phyloP scores from a whole-genome alignment of 1,140 invertebrate species.

The Solenopsis invicta region DNA sequence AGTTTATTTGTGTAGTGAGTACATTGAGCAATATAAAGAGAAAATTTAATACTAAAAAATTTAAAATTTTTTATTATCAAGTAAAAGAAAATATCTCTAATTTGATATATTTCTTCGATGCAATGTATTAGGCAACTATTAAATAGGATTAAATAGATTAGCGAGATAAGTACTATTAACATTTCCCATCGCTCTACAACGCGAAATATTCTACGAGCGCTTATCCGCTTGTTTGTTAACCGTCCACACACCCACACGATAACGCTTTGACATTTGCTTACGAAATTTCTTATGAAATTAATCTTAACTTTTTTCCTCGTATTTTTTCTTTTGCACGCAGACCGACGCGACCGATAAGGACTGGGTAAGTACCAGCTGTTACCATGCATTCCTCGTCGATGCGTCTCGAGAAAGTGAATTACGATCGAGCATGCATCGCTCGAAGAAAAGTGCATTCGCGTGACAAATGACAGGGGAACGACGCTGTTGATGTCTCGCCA shows the following conservation, averaged over 20 bases:
- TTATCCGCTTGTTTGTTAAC: neutral
- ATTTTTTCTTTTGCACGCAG: constrained; percentile 70
- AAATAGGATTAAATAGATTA: constrained; percentile 9
- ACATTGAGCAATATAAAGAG: neutral
- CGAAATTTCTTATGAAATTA: constrained; percentile 44
- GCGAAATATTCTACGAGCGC: neutral
- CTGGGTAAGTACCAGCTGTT: constrained; percentile 73
- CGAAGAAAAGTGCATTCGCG: neutral
- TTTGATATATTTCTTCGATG: neutral
- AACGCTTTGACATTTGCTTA: constrained; percentile 11
- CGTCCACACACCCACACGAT: neutral
- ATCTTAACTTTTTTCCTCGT: constrained; percentile 20
- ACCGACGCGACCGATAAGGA: constrained; percentile 73
- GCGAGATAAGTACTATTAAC: neutral
- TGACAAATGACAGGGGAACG: neutral
- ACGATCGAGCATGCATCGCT: neutral
- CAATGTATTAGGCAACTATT: neutral
- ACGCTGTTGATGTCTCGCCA: constrained; percentile 19
- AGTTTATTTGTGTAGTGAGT: neutral
- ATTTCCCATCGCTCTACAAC: neutral
- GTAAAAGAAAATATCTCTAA: neutral
- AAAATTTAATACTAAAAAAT: neutral
- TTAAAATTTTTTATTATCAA: neutral
- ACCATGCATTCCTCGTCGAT: neutral
- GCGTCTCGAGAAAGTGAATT: neutral